Evolutionary conservation across 2,797 vertebrate genomes (phyloP), one percentile per base, ranked within the genome.

Genomic region (Parauchenoglanis ngamensis): DNA sequence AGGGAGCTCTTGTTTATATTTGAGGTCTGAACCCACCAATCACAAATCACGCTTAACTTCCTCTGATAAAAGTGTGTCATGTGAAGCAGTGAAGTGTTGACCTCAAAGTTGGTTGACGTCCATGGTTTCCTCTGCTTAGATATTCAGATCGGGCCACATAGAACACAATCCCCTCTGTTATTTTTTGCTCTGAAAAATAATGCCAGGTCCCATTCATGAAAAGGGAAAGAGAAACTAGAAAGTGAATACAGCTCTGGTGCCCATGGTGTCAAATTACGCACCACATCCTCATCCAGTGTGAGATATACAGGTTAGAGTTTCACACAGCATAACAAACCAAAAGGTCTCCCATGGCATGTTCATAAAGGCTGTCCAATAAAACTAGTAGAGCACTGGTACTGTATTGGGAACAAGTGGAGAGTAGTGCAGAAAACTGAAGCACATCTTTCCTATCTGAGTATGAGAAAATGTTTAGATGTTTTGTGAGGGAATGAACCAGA

Each of bases 121-220:
- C 59, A 83, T 21, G 54, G n/a, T 85, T 85, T 85, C 28, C 76
- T 80, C 57, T 81, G 23, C 70, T 85, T 46, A 78, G 65, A 87
- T 85, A 80, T 75, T 85, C 79, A 78, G 79, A 83, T 83, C 79
- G 83, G 70, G 63, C 67, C 67, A 65, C 17, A 63, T 19, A 76
- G 49, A 31, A 77, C 67, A 83, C 70, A 67, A 63, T 28, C 15
- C 79, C 28, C 56, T 59, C 4, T 28, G 15, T 80, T 85, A 12
- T 82, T 65, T 72, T 11, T 70, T 23, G 4, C n/a, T 52, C 52
- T 83, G 59, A 59, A 88, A 76, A 85, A 7, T 78, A 76, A 85
- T 59, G 70, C 61, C 21, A 35, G 35, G 63, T 3, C 19, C 70
- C 54, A 86, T 86, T 86, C 72, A 86, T 78, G 83, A 65, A 73